A percentile compares a stretch with the other conserved stretches of the same genome.
Evolutionary conservation across 92 coral and sea anemone genomes (phyloP).

Genomic region (Muricea muricata): DNA sequence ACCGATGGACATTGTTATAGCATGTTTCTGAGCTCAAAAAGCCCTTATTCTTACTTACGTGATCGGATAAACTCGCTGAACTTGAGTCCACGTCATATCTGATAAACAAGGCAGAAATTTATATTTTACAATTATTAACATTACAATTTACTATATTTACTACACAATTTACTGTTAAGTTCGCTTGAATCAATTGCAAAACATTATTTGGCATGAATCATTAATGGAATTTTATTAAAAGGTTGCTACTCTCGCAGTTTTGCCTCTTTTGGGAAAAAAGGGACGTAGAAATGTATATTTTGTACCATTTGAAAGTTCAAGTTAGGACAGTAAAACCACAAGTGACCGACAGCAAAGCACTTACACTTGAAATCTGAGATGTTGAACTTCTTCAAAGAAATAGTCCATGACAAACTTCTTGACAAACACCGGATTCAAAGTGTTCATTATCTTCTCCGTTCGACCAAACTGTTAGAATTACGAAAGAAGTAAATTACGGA

Average conservation of each 20-base stretch:
- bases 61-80: slow-evolving; percentile 82
- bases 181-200: neutral
- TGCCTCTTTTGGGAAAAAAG: neutral
- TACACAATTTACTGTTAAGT: neutral
- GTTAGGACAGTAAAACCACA: no score
- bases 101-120: slow-evolving; percentile 3
- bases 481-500: neutral
- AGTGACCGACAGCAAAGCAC: slow-evolving; percentile 49
- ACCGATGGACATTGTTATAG: no score
- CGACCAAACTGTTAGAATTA: slow-evolving; percentile 72
- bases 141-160: neutral
- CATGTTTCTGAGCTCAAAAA: no score
- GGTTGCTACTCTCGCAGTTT: no score
- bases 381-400: slow-evolving; percentile 95
- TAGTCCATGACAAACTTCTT: slow-evolving; percentile 86
- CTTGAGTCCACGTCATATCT: slow-evolving; percentile 92
- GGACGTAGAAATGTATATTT: no score
- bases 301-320: no score
- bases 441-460: slow-evolving; percentile 89
- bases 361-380: slow-evolving; percentile 95
- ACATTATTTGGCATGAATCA: no score
- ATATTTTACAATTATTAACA: neutral
- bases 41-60: slow-evolving; percentile 63
- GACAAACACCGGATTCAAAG: slow-evolving; percentile 92
- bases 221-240: no score